These are phyloP conservation scores for Trichosurus vulpecula DNA, from an alignment of 2,797 vertebrate genomes.

Conservation along the genomic window DNA sequence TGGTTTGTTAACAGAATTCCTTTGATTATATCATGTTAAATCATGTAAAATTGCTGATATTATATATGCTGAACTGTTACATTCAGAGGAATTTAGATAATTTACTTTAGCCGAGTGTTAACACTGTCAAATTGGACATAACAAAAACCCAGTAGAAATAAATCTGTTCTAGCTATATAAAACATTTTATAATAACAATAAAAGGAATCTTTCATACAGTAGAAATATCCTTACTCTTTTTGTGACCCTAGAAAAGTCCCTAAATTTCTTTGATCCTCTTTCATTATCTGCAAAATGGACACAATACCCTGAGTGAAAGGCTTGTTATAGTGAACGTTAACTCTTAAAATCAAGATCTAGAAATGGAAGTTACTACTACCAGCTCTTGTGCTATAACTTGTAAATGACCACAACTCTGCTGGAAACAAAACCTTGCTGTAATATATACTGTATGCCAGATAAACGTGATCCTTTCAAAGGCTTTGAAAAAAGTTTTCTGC, in stretches of 20 bases:
- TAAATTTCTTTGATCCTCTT: background rate
- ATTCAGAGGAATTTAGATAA: background rate
- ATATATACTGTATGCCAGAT: background rate
- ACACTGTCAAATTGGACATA: constrained; percentile 26
- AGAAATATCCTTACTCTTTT: background rate
- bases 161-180: background rate
- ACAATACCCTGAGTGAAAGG: background rate
- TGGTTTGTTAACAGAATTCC: constrained; percentile 39
- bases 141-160: constrained; percentile 46
- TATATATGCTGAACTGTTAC: constrained; percentile 12
- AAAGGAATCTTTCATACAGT: background rate
- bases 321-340: background rate
- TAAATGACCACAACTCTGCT: constrained; percentile 32
- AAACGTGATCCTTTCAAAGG: background rate
- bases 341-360: background rate
- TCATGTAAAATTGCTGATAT: background rate
- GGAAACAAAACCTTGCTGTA: constrained; percentile 8
- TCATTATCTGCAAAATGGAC: background rate
- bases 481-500: constrained; percentile 35
- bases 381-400: constrained; percentile 1
- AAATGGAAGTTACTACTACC: constrained; percentile 25
- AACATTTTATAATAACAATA: constrained; percentile 24
- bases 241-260: background rate
- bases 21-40: background rate
- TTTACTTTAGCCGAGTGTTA: constrained; percentile 52